These are phyloP conservation scores for Motacilla alba DNA, from an alignment of 2,113 vertebrate genomes.

Conservation along the genomic window DNA sequence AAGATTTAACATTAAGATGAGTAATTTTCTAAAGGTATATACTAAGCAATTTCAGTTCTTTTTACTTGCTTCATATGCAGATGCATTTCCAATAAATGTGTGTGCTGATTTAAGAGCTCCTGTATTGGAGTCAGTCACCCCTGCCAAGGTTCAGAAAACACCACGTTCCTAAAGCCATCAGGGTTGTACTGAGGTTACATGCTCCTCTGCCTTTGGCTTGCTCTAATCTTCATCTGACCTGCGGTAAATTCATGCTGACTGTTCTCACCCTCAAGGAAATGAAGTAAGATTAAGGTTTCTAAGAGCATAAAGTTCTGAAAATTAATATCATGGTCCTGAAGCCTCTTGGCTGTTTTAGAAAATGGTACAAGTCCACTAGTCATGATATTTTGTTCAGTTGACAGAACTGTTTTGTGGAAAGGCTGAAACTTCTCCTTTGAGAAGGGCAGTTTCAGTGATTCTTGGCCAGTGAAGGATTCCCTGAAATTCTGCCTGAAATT, in stretches of 20 bases:
- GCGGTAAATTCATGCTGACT: slow-evolving; percentile 26
- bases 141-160: slow-evolving; percentile 15
- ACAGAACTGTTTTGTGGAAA: not conserved
- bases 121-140: not conserved
- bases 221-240: slow-evolving; percentile 30
- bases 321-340: not conserved
- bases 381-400: not conserved
- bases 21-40: slow-evolving; percentile 56
- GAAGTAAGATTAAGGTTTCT: slow-evolving; percentile 22
- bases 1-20: slow-evolving; percentile 28
- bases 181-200: not conserved
- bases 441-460: not conserved
- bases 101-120: slow-evolving; percentile 29
- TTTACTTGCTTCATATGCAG: slow-evolving; percentile 41
- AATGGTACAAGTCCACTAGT: not conserved
- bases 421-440: not conserved
- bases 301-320: slow-evolving; percentile 9
- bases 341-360: not conserved
- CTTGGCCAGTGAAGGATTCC: not conserved
- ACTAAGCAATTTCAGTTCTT: slow-evolving; percentile 59
- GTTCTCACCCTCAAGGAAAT: slow-evolving; percentile 26
- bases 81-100: slow-evolving; percentile 17
- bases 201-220: not conserved
- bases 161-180: not conserved
- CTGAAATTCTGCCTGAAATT: not conserved